Base-by-base conservation (phyloP, 2,888 invertebrate genomes). In the Caenorhabditis doughertyi region DNA sequence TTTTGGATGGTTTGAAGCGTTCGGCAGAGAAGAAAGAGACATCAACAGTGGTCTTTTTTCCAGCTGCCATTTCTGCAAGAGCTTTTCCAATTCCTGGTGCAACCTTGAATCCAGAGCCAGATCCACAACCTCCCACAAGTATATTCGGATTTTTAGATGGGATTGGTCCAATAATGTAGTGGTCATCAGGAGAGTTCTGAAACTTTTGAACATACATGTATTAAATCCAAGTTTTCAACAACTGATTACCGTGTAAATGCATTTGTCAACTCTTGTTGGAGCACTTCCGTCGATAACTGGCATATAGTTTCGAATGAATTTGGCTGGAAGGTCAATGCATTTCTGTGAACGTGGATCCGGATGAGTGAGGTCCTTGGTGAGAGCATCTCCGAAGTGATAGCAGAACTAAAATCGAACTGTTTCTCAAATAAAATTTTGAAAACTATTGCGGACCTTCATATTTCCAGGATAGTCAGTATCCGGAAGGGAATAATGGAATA, bases 101-200 rank as follows among this genome's bases (percentile, higher is more conserved):
- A 13, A 87, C 86, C 80, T 91, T 91, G 85, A 91, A 91, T 35
- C 91, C 91, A 1, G 89, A 89, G 18, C 91, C 91, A 3, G 87
- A 89, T 8, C 90, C 88, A 49, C 90, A 89, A n/a, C 87, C 88
- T 23, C 84, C 89, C 35, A 91, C 76, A 3, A 89, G 70, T 53
- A 90, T 83, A 70, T 89, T 91, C 27, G 76, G 64, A 25, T 71
- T 82, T 11, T 79, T 71, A 0, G 65, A 16, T 0, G 83, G 85
- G 32, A 85, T 62, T 29, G 72, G 64, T 68, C 84, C 88, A 53
- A 88, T 79, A 23, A 88, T 68, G 53, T 88, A 88, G 35, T 84
- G 82, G 42, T 82, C 77, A 51, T 88, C 88, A 0, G 81, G 83
- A 13, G 87, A 87, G 42, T 80, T 76, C 87, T 88, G 32, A 11